A percentile compares a stretch with the other conserved stretches of the same genome.
These are phyloP conservation scores for Taxidea taxus DNA, from an alignment of 2,113 vertebrate species.

Conservation along the genomic window DNA sequence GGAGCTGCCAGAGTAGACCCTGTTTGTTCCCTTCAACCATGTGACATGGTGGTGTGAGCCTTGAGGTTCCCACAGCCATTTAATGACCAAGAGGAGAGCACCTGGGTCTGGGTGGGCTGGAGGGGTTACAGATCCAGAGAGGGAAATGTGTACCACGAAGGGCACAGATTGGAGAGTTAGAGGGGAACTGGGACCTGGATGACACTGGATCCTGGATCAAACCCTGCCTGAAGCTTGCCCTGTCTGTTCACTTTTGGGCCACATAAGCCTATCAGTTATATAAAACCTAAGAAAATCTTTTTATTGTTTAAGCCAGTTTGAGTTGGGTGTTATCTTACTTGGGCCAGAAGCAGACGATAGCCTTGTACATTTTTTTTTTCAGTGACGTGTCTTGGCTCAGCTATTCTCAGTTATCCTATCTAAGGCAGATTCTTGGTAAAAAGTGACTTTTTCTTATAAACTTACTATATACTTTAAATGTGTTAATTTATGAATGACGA, in stretches of 20 bases:
- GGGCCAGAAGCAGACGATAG: background rate
- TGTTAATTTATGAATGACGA: background rate
- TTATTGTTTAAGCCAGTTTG: background rate
- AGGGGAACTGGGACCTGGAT: background rate
- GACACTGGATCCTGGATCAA: background rate
- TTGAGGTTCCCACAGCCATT: background rate
- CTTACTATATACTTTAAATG: background rate
- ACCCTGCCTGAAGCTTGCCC: background rate
- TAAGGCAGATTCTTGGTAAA: background rate
- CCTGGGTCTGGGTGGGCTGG: background rate
- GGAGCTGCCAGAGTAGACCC: too few relatives aligned
- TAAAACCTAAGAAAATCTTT: background rate
- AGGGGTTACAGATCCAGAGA: background rate
- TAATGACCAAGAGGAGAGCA: background rate
- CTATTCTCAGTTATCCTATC: rapidly evolving
- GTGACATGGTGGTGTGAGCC: background rate
- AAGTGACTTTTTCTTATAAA: background rate
- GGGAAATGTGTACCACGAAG: rapidly evolving
- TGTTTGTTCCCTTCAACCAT: rapidly evolving
- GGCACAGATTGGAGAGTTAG: background rate
- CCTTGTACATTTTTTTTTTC: rapidly evolving
- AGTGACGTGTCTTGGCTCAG: rapidly evolving
- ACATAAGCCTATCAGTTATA: background rate
- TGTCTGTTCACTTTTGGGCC: background rate
- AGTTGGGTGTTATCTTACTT: background rate